These are phyloP conservation scores for Ophioderma brevispina DNA, from an alignment of 35 echinoderm and acorn worm species.

Conservation along the genomic window DNA sequence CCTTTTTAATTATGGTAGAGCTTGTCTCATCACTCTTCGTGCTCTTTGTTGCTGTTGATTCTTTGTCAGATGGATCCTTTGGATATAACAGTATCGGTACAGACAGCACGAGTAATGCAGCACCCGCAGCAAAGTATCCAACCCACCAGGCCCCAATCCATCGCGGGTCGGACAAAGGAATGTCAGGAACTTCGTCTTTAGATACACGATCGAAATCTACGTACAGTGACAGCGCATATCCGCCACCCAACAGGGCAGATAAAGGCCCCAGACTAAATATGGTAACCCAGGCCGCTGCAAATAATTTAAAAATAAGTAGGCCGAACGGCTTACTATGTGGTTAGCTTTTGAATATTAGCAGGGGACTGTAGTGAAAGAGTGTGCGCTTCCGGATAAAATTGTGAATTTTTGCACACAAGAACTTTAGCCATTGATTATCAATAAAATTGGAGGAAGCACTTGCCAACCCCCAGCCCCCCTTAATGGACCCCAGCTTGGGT, in stretches of 20 bases:
- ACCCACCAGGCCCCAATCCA: slow-evolving; percentile 90
- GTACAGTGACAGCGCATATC: slow-evolving; percentile 19
- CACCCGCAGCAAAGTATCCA: slow-evolving; percentile 51
- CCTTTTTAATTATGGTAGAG: too few relatives aligned
- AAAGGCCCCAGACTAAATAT: slow-evolving; percentile 37
- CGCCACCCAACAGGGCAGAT: slow-evolving; percentile 33
- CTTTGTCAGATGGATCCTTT: slow-evolving; percentile 11
- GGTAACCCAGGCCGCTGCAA: slow-evolving; percentile 17
- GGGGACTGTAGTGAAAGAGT: too few relatives aligned
- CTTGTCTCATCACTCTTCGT: neutral
- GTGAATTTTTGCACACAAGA: too few relatives aligned
- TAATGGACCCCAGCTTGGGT: too few relatives aligned
- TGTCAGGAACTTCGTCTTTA: slow-evolving; percentile 13
- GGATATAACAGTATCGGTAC: slow-evolving; percentile 78
- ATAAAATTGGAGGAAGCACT: too few relatives aligned
- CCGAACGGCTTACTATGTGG: too few relatives aligned
- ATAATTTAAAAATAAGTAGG: too few relatives aligned
- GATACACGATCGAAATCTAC: slow-evolving; percentile 70
- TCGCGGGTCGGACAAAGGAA: slow-evolving; percentile 34
- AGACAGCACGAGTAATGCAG: neutral
- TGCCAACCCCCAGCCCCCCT: too few relatives aligned
- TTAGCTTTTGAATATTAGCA: too few relatives aligned
- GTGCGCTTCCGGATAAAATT: too few relatives aligned
- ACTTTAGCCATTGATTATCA: too few relatives aligned
- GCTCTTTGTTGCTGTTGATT: neutral